Conservation (phyloP, 1,140 invertebrate species). For the Calliopsis andreniformis region DNA sequence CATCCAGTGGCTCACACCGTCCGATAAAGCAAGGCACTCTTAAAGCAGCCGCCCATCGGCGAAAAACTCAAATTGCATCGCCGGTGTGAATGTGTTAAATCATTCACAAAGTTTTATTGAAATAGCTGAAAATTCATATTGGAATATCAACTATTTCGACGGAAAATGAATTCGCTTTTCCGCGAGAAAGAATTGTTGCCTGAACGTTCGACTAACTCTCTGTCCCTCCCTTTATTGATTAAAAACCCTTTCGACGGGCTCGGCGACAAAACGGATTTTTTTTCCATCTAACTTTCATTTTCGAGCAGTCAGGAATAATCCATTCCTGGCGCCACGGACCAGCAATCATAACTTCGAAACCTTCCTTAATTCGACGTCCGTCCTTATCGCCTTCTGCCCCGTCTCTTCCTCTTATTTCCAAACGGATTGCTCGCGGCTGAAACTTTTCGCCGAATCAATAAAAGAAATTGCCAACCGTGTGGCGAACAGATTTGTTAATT, state of each 20-base stretch:
- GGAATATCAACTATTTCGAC: background rate
- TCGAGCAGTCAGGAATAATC: background rate
- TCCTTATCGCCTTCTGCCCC: background rate
- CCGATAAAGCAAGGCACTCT: no score
- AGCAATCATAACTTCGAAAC: conserved; percentile 31
- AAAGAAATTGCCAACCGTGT: conserved; percentile 43
- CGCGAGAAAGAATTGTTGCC: background rate
- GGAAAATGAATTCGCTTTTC: background rate
- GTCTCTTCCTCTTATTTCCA: background rate
- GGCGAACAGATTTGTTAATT: conserved; percentile 51
- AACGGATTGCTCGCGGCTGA: conserved; percentile 14
- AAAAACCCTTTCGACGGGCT: background rate
- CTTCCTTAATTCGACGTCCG: conserved; percentile 16
- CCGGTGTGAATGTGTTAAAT: no score
- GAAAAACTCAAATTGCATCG: no score
- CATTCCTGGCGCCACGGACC: background rate
- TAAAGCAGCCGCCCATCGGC: no score
- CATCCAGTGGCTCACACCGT: no score
- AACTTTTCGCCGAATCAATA: conserved; percentile 41
- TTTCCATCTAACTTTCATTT: conserved; percentile 7
- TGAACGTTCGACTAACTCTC: background rate
- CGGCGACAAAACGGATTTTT: background rate
- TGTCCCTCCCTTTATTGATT: background rate
- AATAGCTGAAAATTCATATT: conserved; percentile 1
- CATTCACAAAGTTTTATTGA: conserved; percentile 4